Evolutionary conservation across 2,113 vertebrate species (phyloP).

Genomic region (Tor tambroides): DNA sequence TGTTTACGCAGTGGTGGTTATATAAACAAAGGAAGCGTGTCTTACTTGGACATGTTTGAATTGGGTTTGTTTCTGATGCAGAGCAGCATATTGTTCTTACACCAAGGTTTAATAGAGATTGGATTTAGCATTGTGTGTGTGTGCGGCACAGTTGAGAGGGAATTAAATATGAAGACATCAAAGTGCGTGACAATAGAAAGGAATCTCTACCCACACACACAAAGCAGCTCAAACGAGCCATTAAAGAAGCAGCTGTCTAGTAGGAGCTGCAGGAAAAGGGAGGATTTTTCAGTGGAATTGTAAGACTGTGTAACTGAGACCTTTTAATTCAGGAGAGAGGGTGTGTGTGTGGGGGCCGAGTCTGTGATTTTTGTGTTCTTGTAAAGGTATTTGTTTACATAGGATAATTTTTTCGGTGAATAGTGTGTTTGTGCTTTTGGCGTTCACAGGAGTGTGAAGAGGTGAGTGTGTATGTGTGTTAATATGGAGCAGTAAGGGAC

Average conservation of each 20-base stretch:
- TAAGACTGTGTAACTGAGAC: constrained; percentile 50
- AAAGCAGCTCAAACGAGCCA: not conserved
- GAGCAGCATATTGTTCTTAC: too few species aligned
- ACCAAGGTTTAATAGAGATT: too few species aligned
- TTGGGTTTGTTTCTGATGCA: too few species aligned
- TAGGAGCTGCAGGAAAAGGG: constrained; percentile 41
- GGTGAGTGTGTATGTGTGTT: constrained; percentile 49
- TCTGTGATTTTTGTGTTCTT: constrained; percentile 23
- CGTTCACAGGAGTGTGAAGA: constrained; percentile 48
- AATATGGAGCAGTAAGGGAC: constrained; percentile 73
- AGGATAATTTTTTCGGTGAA: constrained; percentile 5
- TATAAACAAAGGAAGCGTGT: too few species aligned
- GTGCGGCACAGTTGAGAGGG: too few species aligned
- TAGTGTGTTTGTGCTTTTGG: constrained; percentile 35
- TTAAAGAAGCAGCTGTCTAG: constrained; percentile 52
- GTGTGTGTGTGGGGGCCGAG: not conserved
- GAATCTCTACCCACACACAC: constrained; percentile 34
- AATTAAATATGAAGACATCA: constrained; percentile 36
- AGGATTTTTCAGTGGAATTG: constrained; percentile 40
- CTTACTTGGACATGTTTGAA: too few species aligned
- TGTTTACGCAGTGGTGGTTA: too few species aligned
- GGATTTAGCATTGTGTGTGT: too few species aligned
- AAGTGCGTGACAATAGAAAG: constrained; percentile 41
- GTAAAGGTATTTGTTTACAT: constrained; percentile 48
- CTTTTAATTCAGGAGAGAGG: not conserved